A percentile compares a stretch with the other conserved stretches of the same genome.
phyloP scores from a whole-genome alignment of 2,797 vertebrate species.

The Odontamblyopus rebecca region DNA sequence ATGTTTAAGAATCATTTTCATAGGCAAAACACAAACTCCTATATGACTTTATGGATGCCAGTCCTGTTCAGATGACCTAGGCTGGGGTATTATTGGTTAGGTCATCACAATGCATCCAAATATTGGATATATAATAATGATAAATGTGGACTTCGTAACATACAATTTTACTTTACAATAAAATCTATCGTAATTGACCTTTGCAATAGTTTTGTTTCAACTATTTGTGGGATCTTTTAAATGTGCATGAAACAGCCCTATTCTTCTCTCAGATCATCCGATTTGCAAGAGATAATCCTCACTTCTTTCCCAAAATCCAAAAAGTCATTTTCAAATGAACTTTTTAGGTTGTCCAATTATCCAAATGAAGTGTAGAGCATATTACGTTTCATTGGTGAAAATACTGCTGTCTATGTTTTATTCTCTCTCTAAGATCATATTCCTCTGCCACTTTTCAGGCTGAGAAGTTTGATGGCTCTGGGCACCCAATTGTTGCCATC shows the following conservation, averaged over 20 bases:
- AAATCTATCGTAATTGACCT: conserved; percentile 44
- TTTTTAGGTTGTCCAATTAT: conserved; percentile 62
- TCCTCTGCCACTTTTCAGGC: conserved; percentile 75
- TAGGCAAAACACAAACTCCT: background rate
- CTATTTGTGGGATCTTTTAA: conserved; percentile 47
- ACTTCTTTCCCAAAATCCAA: conserved; percentile 51
- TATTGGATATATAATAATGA: background rate
- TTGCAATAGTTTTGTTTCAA: conserved; percentile 57
- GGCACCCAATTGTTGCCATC: conserved; percentile 87
- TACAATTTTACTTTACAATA: background rate
- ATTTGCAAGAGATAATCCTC: conserved; percentile 64
- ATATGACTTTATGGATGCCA: background rate
- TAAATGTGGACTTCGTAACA: background rate
- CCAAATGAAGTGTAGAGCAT: conserved; percentile 38
- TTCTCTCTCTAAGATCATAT: conserved; percentile 20
- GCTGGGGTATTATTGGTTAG: background rate
- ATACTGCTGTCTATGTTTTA: conserved; percentile 1
- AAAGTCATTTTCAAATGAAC: conserved; percentile 69
- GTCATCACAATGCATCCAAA: background rate
- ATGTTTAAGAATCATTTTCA: background rate
- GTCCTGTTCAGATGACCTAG: background rate
- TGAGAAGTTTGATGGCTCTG: conserved; percentile 86
- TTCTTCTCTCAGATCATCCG: conserved; percentile 66
- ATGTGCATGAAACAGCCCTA: conserved; percentile 58
- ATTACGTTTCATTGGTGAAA: conserved; percentile 29